These are phyloP conservation scores for Pyxicephalus adspersus DNA, from an alignment of 2,113 vertebrate species.

Conservation along the genomic window DNA sequence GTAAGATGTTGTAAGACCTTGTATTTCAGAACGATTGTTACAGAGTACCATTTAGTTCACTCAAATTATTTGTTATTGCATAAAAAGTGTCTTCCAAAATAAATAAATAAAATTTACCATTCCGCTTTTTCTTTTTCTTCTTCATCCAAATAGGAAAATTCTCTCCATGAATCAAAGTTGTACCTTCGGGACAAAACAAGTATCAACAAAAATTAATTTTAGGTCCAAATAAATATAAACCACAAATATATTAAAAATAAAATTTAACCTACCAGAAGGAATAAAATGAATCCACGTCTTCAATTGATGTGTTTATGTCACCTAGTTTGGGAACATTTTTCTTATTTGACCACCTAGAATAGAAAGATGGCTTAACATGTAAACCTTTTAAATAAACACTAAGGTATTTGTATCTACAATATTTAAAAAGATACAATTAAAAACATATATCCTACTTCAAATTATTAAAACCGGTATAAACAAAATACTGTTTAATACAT, in stretches of 20 bases:
- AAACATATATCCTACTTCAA: too few species aligned
- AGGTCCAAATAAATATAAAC: neutral
- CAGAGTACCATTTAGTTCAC: too few species aligned
- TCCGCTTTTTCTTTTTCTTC: slow-evolving; percentile 99
- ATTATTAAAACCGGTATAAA: too few species aligned
- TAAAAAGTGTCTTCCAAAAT: neutral
- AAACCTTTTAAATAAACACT: too few species aligned
- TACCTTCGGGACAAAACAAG: slow-evolving; percentile 74
- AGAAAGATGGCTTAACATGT: neutral
- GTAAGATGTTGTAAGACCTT: neutral
- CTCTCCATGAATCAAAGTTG: slow-evolving; percentile 99
- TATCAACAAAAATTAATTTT: neutral
- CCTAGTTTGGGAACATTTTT: slow-evolving; percentile 90
- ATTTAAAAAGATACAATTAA: too few species aligned
- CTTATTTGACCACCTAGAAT: slow-evolving; percentile 88
- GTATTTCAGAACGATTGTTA: too few species aligned
- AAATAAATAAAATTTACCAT: slow-evolving; percentile 77
- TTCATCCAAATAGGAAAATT: slow-evolving; percentile 98
- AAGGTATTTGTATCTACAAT: too few species aligned
- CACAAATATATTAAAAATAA: neutral
- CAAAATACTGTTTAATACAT: too few species aligned
- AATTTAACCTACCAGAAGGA: slow-evolving; percentile 88
- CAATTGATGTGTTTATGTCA: slow-evolving; percentile 84
- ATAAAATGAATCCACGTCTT: slow-evolving; percentile 97
- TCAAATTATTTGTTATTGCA: too few species aligned